Percentiles rank a stretch among this genome's conserved stretches.
Evolutionary conservation across 2,113 vertebrate species (phyloP).

Genomic region (Dipodomys ordii): DNA sequence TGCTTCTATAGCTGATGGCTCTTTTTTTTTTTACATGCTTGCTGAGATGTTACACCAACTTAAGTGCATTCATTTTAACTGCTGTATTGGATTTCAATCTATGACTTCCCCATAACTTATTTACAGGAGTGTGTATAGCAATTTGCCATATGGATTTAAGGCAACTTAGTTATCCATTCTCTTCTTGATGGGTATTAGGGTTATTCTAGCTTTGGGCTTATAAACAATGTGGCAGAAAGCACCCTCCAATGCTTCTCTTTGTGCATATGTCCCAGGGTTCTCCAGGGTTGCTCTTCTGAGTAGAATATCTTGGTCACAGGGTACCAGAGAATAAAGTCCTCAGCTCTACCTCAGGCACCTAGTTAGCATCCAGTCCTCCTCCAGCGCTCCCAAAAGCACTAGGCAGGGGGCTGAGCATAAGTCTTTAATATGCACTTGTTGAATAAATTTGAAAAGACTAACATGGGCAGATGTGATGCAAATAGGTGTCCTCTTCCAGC

Average conservation of each 20-base stretch:
- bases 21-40: neutral
- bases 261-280: neutral
- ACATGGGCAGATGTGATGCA: neutral
- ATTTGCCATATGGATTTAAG: neutral
- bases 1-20: neutral
- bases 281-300: neutral
- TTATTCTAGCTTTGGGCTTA: neutral
- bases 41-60: constrained; percentile 33
- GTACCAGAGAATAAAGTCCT: neutral
- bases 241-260: neutral
- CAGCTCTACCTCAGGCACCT: neutral
- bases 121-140: constrained; percentile 1
- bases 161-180: neutral
- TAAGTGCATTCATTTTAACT: constrained; percentile 18
- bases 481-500: neutral
- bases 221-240: neutral
- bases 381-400: neutral
- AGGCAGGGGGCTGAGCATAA: neutral
- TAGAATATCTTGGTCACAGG: neutral
- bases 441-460: constrained; percentile 37
- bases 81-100: neutral
- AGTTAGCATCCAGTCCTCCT: neutral
- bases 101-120: neutral
- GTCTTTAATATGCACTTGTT: neutral
- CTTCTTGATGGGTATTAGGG: neutral